These are phyloP conservation scores for Falco concolor DNA, from an alignment of 2,797 vertebrate species.

Conservation along the genomic window DNA sequence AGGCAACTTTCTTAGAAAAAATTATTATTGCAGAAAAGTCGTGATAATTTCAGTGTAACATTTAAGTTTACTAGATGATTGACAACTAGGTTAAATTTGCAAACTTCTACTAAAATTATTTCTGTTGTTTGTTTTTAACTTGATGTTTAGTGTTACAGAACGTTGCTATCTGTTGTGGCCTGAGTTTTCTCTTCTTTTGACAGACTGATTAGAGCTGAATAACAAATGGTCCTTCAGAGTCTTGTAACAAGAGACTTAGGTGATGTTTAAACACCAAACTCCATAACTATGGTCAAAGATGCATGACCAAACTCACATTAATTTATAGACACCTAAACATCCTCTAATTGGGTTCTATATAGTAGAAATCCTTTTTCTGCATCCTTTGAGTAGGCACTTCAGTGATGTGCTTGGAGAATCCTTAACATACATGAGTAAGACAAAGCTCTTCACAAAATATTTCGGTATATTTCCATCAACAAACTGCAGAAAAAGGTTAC, in stretches of 20 bases:
- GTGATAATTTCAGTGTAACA: not conserved
- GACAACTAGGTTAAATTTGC: not conserved
- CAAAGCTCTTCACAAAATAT: not conserved
- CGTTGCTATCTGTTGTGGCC: not conserved
- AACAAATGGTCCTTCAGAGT: not conserved
- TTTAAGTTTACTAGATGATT: not conserved
- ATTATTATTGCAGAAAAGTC: not conserved
- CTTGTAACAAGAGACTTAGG: not conserved
- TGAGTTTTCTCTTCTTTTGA: not conserved
- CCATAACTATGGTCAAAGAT: not conserved
- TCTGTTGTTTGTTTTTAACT: not conserved
- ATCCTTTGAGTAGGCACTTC: not conserved
- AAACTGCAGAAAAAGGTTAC: not conserved
- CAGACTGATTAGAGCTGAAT: not conserved
- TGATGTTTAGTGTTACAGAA: not conserved
- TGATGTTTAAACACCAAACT: not conserved
- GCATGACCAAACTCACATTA: not conserved
- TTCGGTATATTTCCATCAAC: not conserved
- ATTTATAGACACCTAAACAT: not conserved
- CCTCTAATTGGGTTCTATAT: not conserved
- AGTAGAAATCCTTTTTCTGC: not conserved
- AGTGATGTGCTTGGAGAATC: not conserved
- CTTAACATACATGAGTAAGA: not conserved
- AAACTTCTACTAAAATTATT: not conserved
- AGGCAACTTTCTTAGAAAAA: not conserved